Conservation (phyloP, 1,140 invertebrate species). For the Meloidogyne hapla region DNA sequence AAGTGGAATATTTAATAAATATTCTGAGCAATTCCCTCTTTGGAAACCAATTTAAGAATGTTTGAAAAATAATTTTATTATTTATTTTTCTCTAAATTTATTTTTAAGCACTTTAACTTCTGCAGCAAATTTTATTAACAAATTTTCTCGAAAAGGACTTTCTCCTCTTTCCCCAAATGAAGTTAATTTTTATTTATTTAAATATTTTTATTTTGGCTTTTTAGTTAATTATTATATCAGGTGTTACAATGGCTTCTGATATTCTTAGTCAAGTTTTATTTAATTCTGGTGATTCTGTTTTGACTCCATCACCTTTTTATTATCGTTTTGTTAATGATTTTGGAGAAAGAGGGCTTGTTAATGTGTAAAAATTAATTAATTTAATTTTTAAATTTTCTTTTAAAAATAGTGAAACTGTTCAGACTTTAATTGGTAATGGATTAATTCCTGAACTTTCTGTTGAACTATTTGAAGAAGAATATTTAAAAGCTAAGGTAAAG, state of each 20-base stretch:
- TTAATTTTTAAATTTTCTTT: neutral
- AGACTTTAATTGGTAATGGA: neutral
- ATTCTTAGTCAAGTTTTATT: constrained; percentile 44
- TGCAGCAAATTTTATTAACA: constrained; percentile 45
- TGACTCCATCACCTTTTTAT: constrained; percentile 42
- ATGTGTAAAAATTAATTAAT: neutral
- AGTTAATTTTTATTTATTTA: neutral
- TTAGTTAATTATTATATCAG: constrained; percentile 42
- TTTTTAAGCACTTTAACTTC: constrained; percentile 35
- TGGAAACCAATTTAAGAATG: too few relatives aligned
- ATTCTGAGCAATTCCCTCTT: too few relatives aligned
- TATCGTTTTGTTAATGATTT: constrained; percentile 52
- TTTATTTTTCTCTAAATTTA: too few relatives aligned
- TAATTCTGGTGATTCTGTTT: constrained; percentile 43
- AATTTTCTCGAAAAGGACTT: constrained; percentile 28
- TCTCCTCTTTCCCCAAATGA: constrained; percentile 1
- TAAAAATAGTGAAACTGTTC: neutral
- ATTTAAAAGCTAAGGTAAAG: constrained; percentile 24
- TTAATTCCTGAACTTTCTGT: constrained; percentile 40
- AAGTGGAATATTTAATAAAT: too few relatives aligned
- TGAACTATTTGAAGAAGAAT: constrained; percentile 45
- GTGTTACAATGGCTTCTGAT: constrained; percentile 49
- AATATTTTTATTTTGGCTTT: neutral
- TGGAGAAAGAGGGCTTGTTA: constrained; percentile 44
- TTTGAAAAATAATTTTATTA: constrained; percentile 15